Percentiles rank a stretch among this genome's conserved stretches.
Conservation (phyloP, 64 coral and sea anemone species). For the Porites australiensis region DNA sequence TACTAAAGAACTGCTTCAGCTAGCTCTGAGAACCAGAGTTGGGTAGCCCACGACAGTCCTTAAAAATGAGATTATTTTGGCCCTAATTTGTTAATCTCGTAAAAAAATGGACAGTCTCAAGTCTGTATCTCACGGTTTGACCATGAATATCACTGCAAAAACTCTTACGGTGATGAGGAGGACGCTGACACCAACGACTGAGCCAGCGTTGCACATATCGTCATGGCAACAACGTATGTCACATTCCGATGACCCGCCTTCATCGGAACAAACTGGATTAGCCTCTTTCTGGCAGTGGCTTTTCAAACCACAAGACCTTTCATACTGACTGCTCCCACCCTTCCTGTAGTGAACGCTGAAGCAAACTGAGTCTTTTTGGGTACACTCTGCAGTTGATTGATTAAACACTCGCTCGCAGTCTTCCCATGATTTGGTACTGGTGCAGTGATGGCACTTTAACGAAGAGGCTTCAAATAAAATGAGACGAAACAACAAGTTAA, state of each 20-base stretch:
- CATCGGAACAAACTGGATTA: neutral
- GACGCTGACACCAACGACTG: neutral
- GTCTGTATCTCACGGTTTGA: no score
- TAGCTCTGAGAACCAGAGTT: no score
- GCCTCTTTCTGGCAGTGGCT: neutral
- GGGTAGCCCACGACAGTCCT: no score
- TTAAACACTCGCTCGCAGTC: neutral
- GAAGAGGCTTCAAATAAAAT: neutral
- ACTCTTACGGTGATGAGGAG: neutral
- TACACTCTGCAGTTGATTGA: neutral
- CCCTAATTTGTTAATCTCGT: no score
- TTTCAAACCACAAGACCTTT: neutral
- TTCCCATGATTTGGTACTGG: conserved; percentile 23
- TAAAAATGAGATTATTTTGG: no score
- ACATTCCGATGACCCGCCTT: neutral
- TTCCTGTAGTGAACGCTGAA: neutral
- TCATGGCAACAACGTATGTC: neutral
- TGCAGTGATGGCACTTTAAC: neutral
- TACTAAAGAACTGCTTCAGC: no score
- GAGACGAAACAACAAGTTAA: neutral
- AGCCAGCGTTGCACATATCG: conserved; percentile 1
- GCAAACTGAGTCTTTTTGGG: neutral
- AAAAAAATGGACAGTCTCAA: no score
- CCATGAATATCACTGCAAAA: neutral
- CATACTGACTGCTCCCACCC: neutral